Evolutionary conservation across 2,113 vertebrate species (phyloP).

Genomic region (Macquaria ambigua): DNA sequence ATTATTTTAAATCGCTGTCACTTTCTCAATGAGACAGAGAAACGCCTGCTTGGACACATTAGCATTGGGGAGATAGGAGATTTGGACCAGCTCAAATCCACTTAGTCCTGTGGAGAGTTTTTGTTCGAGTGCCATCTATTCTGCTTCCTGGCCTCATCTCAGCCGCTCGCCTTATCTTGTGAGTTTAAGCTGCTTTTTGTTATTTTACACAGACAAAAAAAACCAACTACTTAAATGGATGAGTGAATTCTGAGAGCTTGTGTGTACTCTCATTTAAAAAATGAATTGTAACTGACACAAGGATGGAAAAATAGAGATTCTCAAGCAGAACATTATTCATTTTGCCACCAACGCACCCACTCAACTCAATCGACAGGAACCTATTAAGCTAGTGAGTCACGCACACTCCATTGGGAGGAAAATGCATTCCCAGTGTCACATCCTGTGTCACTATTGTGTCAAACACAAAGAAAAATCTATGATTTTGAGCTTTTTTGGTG

Average conservation of each 20-base stretch:
- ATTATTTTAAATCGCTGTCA: slow-evolving; percentile 42
- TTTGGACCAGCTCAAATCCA: slow-evolving; percentile 56
- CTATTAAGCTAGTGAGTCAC: slow-evolving; percentile 36
- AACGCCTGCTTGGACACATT: slow-evolving; percentile 45
- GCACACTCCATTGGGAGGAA: not conserved
- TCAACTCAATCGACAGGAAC: slow-evolving; percentile 31
- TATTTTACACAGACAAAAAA: slow-evolving; percentile 19
- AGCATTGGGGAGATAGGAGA: slow-evolving; percentile 38
- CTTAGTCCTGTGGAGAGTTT: slow-evolving; percentile 50
- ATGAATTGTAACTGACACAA: slow-evolving; percentile 28
- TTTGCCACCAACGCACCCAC: slow-evolving; percentile 28
- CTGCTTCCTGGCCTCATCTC: slow-evolving; percentile 37
- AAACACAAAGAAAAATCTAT: slow-evolving; percentile 26
- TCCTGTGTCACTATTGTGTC: slow-evolving; percentile 1
- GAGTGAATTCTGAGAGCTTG: slow-evolving; percentile 25
- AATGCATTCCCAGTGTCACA: slow-evolving; percentile 14
- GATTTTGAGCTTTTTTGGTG: not conserved
- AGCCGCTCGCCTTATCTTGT: slow-evolving; percentile 32
- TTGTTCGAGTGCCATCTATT: slow-evolving; percentile 46
- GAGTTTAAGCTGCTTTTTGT: slow-evolving; percentile 48
- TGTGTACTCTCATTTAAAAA: slow-evolving; percentile 41
- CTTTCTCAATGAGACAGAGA: slow-evolving; percentile 26
- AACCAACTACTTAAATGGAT: slow-evolving; percentile 33
- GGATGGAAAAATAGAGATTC: slow-evolving; percentile 42
- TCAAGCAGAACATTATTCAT: slow-evolving; percentile 32